These are phyloP conservation scores for Holotrichia oblita DNA, from an alignment of 1,140 invertebrate genomes.

Conservation along the genomic window DNA sequence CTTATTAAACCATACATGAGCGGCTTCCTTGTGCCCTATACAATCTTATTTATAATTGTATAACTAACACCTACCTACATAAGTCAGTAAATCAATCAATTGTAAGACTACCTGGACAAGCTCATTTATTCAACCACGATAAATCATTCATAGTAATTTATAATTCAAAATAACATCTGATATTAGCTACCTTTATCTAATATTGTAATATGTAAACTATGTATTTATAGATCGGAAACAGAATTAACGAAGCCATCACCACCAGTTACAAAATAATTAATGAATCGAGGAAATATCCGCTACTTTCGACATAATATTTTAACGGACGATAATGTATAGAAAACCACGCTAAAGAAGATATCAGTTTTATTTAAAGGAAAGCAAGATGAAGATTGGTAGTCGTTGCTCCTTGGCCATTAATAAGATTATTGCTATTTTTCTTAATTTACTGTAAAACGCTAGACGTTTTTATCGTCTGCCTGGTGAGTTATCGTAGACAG, in stretches of 20 bases:
- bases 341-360: not conserved
- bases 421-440: slow-evolving; percentile 36
- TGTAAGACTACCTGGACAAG: not conserved
- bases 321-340: not conserved
- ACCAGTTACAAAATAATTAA: not conserved
- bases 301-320: not conserved
- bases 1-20: too few relatives aligned
- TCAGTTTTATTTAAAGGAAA: not conserved
- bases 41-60: too few relatives aligned
- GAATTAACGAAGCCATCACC: not conserved
- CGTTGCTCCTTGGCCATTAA: slow-evolving; percentile 13
- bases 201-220: not conserved
- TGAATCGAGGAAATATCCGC: not conserved
- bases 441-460: slow-evolving; percentile 32
- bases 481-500: slow-evolving; percentile 29
- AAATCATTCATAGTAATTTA: slow-evolving; percentile 1
- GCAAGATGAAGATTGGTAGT: not conserved
- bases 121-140: slow-evolving; percentile 6
- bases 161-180: not conserved
- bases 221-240: not conserved
- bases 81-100: not conserved
- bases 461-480: slow-evolving; percentile 32
- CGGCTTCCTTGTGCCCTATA: too few relatives aligned
- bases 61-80: too few relatives aligned
- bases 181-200: not conserved